Conservation (phyloP, 2,888 invertebrate genomes). For the Drosophila suboccidentalis region DNA sequence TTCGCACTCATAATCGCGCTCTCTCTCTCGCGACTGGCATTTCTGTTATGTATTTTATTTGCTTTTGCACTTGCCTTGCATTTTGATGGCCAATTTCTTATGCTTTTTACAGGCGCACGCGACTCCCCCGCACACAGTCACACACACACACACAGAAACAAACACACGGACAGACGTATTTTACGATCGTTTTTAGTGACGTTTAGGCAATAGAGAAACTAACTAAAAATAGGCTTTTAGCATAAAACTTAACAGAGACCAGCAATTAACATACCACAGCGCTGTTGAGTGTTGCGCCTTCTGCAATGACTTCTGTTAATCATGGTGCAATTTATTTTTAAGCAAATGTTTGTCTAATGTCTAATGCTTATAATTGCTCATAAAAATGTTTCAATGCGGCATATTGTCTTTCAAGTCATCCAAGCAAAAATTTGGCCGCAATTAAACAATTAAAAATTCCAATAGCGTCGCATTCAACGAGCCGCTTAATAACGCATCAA, state of each 20-base stretch:
- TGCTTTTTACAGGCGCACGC: slow-evolving; percentile 51
- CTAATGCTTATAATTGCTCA: slow-evolving; percentile 57
- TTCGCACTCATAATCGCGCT: slow-evolving; percentile 21
- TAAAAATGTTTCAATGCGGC: slow-evolving; percentile 67
- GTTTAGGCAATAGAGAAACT: slow-evolving; percentile 60
- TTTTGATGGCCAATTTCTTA: slow-evolving; percentile 69
- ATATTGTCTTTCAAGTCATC: slow-evolving; percentile 61
- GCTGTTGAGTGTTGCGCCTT: slow-evolving; percentile 17
- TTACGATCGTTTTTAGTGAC: slow-evolving; percentile 54
- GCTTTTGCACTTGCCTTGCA: slow-evolving; percentile 60
- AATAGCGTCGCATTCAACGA: slow-evolving; percentile 62
- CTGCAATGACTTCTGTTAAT: slow-evolving; percentile 14
- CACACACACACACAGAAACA: slow-evolving; percentile 22
- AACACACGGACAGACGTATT: slow-evolving; percentile 18
- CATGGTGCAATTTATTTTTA: slow-evolving; percentile 18
- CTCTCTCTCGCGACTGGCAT: slow-evolving; percentile 29
- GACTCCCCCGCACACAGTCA: slow-evolving; percentile 34
- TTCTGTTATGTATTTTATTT: slow-evolving; percentile 59
- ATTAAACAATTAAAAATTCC: slow-evolving; percentile 78
- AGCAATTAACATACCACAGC: slow-evolving; percentile 23
- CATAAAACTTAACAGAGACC: slow-evolving; percentile 52
- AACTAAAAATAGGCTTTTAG: slow-evolving; percentile 54
- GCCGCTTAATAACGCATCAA: slow-evolving; percentile 76
- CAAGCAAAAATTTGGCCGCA: slow-evolving; percentile 63
- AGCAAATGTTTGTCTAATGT: slow-evolving; percentile 16